These are phyloP conservation scores for Lamprologus callipterus DNA, from an alignment of 2,113 vertebrate species.

Conservation along the genomic window DNA sequence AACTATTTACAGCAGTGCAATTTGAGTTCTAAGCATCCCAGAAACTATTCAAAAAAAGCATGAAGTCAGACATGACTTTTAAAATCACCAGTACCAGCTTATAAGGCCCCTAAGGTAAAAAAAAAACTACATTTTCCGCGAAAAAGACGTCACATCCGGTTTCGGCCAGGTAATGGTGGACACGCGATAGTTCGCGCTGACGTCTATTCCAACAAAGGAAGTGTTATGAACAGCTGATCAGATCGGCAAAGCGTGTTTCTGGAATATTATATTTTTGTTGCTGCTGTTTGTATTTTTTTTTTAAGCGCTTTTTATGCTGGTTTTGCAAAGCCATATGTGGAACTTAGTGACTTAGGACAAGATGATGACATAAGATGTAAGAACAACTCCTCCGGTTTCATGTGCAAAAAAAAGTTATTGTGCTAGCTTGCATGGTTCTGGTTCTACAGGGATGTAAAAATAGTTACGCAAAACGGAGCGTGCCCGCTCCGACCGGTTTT, in stretches of 20 bases:
- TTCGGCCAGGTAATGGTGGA: background rate
- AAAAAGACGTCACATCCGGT: background rate
- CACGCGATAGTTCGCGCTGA: background rate
- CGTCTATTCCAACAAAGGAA: background rate
- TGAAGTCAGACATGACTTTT: background rate
- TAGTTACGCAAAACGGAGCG: background rate
- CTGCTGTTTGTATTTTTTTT: background rate
- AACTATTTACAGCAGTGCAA: background rate
- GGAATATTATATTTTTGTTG: background rate
- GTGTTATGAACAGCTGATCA: background rate
- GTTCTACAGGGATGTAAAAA: background rate
- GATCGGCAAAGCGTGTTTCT: background rate
- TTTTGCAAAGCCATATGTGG: background rate
- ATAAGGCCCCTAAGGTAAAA: background rate
- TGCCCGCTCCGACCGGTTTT: fast-evolving
- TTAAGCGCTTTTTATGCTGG: background rate
- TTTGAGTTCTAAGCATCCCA: background rate
- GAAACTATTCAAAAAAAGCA: background rate
- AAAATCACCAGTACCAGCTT: background rate
- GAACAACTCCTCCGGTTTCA: background rate
- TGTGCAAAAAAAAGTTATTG: background rate
- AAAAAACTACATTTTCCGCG: background rate
- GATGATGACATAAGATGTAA: background rate
- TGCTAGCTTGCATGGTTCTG: background rate
- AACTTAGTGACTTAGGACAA: background rate